Conservation (phyloP, 1,140 invertebrate species). For the Teleogryllus occipitalis region DNA sequence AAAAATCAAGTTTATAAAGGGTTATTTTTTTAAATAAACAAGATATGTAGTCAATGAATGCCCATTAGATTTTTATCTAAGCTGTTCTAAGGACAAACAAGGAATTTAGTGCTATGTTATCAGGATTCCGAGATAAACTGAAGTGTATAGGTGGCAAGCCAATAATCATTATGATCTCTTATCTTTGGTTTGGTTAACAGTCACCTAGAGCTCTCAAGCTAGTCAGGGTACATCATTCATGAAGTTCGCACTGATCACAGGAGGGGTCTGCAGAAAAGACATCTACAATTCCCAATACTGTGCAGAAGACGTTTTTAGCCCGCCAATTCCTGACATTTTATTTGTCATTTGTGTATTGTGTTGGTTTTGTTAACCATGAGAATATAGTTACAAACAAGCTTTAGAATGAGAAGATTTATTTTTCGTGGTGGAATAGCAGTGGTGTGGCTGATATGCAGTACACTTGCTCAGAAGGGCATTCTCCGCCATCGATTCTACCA, state of each 20-base stretch:
- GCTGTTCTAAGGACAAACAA: not conserved
- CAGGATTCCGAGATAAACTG: not conserved
- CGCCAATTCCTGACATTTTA: too few relatives aligned
- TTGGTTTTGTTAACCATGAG: too few relatives aligned
- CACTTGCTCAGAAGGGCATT: not conserved
- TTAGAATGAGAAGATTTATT: not conserved
- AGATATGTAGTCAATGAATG: too few relatives aligned
- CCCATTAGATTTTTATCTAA: not conserved
- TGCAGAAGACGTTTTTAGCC: not conserved
- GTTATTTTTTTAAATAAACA: too few relatives aligned
- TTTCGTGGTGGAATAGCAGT: not conserved
- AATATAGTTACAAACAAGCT: too few relatives aligned
- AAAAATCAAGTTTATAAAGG: too few relatives aligned
- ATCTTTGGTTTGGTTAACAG: not conserved
- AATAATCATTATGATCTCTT: not conserved
- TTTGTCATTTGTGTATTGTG: too few relatives aligned
- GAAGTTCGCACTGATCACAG: not conserved
- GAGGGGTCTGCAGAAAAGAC: not conserved
- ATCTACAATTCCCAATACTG: not conserved
- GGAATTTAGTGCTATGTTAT: not conserved
- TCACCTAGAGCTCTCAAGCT: not conserved
- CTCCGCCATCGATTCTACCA: not conserved
- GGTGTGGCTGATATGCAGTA: not conserved
- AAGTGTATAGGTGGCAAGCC: not conserved
- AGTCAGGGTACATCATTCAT: not conserved